These are phyloP conservation scores for Eupithecia subfuscata DNA, from an alignment of 2,888 invertebrate genomes.

Conservation along the genomic window DNA sequence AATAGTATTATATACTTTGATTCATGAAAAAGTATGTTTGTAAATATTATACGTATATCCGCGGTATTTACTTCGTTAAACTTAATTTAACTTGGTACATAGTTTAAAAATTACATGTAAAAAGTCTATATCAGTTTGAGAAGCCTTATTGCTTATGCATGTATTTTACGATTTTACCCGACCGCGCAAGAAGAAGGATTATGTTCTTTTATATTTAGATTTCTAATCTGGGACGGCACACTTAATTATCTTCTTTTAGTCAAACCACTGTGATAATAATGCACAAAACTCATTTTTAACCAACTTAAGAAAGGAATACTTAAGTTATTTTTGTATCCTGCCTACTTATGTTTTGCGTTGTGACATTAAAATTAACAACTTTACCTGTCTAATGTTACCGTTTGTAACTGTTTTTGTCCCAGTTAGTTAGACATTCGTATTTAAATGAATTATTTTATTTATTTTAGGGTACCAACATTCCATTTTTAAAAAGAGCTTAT, in stretches of 20 bases:
- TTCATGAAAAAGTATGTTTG: not conserved
- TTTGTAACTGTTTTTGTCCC: not conserved
- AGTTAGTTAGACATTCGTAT: not conserved
- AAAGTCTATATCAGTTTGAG: not conserved
- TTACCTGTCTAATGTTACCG: not conserved
- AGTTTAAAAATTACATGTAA: not conserved
- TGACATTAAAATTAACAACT: not conserved
- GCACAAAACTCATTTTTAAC: not conserved
- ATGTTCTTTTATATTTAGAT: not conserved
- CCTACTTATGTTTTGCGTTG: not conserved
- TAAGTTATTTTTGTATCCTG: not conserved
- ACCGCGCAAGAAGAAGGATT: not conserved
- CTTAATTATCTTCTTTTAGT: not conserved
- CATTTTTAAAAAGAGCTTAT: conserved; percentile 8
- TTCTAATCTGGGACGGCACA: not conserved
- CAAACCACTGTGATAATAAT: not conserved
- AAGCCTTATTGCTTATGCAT: not conserved
- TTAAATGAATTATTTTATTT: not conserved
- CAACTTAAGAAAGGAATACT: not conserved
- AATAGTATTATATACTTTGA: too few relatives aligned
- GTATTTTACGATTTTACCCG: not conserved
- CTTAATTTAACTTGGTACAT: not conserved
- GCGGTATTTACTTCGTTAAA: not conserved
- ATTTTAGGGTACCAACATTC: conserved; percentile 5
- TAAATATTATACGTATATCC: not conserved